These are phyloP conservation scores for Scomber scombrus DNA, from an alignment of 2,113 vertebrate species.

Conservation along the genomic window DNA sequence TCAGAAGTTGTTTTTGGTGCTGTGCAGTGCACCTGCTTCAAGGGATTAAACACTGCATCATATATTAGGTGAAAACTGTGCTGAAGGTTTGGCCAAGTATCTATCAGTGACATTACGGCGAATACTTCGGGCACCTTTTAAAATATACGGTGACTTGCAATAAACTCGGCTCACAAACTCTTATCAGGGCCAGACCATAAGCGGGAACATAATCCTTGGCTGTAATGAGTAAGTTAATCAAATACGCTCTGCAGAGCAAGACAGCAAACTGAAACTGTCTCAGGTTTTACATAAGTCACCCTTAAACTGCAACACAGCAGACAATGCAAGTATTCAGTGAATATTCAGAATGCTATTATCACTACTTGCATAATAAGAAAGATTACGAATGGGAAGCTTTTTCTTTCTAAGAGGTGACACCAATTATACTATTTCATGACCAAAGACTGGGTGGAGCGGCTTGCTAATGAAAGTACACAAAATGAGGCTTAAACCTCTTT, in stretches of 20 bases:
- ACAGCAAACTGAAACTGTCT: slow-evolving; percentile 6
- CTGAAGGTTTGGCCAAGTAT: not conserved
- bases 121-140: slow-evolving; percentile 1
- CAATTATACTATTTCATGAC: slow-evolving; percentile 41
- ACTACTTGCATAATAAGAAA: slow-evolving; percentile 14
- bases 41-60: not conserved
- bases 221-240: slow-evolving; percentile 44
- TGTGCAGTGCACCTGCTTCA: not conserved
- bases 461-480: slow-evolving; percentile 31
- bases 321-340: slow-evolving; percentile 18
- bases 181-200: slow-evolving; percentile 35
- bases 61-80: slow-evolving; percentile 2
- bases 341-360: slow-evolving; percentile 38
- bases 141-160: not conserved
- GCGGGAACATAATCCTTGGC: slow-evolving; percentile 29
- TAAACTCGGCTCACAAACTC: slow-evolving; percentile 30
- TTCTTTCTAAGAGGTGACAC: slow-evolving; percentile 16
- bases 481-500: slow-evolving; percentile 34
- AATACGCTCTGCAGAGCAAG: slow-evolving; percentile 18
- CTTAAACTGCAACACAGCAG: slow-evolving; percentile 28
- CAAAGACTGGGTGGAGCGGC: not conserved
- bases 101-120: slow-evolving; percentile 13
- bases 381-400: not conserved
- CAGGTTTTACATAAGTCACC: slow-evolving; percentile 32
- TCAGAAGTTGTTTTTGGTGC: no score